These are phyloP conservation scores for Coranthus polyacanthus DNA, from an alignment of 2,797 vertebrate genomes.

Conservation along the genomic window DNA sequence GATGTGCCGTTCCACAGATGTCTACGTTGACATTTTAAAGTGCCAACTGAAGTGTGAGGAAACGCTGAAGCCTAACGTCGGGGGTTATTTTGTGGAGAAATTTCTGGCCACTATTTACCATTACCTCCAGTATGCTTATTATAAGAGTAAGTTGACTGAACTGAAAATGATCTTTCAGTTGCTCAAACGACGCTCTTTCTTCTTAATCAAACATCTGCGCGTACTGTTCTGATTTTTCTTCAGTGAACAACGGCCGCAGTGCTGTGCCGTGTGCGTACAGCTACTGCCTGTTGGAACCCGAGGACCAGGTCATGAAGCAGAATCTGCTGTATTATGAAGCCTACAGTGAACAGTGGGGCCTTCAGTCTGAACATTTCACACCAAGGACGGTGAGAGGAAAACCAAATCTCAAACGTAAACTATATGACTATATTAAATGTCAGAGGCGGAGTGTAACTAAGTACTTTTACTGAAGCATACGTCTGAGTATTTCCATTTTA, in stretches of 20 bases:
- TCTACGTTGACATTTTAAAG: conserved; percentile 83
- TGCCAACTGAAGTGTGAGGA: conserved; percentile 90
- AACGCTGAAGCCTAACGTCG: conserved; percentile 89
- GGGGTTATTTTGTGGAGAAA: conserved; percentile 91
- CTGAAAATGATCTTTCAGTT: not conserved
- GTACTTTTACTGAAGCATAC: too few species aligned
- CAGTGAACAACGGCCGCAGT: conserved; percentile 89
- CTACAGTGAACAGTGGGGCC: conserved; percentile 89
- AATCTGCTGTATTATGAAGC: conserved; percentile 91
- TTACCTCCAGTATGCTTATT: conserved; percentile 92
- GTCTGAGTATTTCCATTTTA: too few species aligned
- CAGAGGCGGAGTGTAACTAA: too few species aligned
- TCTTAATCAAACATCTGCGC: too few species aligned
- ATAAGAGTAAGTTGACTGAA: conserved; percentile 85
- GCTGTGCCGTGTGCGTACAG: conserved; percentile 89
- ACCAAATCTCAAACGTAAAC: not conserved
- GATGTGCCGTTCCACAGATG: conserved; percentile 75
- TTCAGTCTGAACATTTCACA: conserved; percentile 86
- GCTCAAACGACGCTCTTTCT: too few species aligned
- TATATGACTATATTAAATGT: not conserved
- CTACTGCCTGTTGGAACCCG: conserved; percentile 91
- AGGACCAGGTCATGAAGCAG: conserved; percentile 90
- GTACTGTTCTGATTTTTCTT: not conserved
- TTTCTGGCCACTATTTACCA: conserved; percentile 94
- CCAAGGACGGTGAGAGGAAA: conserved; percentile 84